Evolutionary conservation across 2,113 vertebrate species (phyloP), one percentile per base, ranked within the genome.

Genomic region (Scomber scombrus): DNA sequence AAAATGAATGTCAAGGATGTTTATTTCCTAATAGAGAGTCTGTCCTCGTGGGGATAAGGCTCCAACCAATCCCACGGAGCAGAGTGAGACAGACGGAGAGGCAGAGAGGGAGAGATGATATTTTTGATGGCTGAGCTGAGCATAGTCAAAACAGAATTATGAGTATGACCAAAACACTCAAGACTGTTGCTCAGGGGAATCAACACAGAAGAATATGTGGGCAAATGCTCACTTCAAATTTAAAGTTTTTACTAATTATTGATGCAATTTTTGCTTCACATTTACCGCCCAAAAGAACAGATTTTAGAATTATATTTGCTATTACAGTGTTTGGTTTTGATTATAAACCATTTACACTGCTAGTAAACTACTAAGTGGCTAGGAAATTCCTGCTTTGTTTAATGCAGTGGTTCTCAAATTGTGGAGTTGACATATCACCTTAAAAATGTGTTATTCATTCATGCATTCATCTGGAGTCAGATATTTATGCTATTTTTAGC

Each of bases 1-100:
- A 67, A 66, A 83, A 77, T 72, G 0, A 81, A 89, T 84, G 73
- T 86, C 78, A 70, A 55, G 77, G 75, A 71, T 80, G 63, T 71
- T 86, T 84, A 78, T 79, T 81, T 78, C 56, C 63, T 57, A 72
- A 71, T 71, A 80, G 57, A 58, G 65, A 72, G 78, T 47, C 0
- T 68, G 18, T 26, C 23, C 23, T 26, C 3, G 23, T 58, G 67
- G 11, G 19, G 52, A 34, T 56, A 50, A 82, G 23, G 54, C 52
- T 74, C 45, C 49, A 79, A 34, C 52, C 67, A 62, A 55, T 64
- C 60, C 49, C 45, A 31, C 29, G 64, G n/a, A 71, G 34, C n/a
- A 21, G 8, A 71, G 34, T 40, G n/a, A 0, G 21, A 51, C 21
- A 40, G 29, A 21, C 14, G 8, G 49, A 78, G 11, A 4, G 34